Percentiles rank a stretch among this genome's conserved stretches.
Evolutionary conservation across 2,797 vertebrate species (phyloP).

Genomic region (Mallotus villosus): DNA sequence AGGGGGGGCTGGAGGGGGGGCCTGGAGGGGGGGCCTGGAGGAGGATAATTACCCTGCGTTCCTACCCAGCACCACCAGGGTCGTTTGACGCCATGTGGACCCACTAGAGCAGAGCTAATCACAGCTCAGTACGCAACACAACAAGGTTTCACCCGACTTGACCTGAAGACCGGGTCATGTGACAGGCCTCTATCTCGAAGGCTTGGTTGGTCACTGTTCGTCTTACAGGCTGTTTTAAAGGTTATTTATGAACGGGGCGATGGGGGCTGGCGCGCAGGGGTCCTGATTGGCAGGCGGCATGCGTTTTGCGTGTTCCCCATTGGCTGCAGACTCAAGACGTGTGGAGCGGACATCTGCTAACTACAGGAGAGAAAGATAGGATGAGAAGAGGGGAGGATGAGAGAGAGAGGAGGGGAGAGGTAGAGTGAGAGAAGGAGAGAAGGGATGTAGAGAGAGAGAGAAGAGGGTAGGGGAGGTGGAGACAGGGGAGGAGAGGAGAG

Average conservation of each 20-base stretch:
- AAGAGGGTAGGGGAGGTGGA: not conserved
- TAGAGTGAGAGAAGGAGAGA: slow-evolving; percentile 3
- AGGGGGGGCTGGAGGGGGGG: not conserved
- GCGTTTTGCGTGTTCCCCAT: not conserved
- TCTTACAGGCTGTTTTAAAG: not conserved
- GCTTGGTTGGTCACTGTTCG: not conserved
- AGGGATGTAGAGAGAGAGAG: slow-evolving; percentile 2
- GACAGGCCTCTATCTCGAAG: not conserved
- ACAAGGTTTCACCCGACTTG: slow-evolving; percentile 13
- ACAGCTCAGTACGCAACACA: slow-evolving; percentile 15
- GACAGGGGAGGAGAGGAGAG: not conserved
- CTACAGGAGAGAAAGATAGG: slow-evolving; percentile 12
- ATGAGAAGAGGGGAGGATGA: not conserved
- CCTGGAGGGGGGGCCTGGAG: slow-evolving; percentile 18
- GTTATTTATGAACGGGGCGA: not conserved
- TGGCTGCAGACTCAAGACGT: no score
- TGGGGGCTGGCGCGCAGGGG: not conserved
- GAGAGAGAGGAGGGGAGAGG: slow-evolving; percentile 8
- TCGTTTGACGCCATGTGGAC: slow-evolving; percentile 35
- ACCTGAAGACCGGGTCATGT: not conserved
- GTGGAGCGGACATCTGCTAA: no score
- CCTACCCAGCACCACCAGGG: slow-evolving; percentile 5
- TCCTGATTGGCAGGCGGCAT: not conserved
- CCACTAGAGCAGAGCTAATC: slow-evolving; percentile 20
- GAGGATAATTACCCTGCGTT: slow-evolving; percentile 30